These are phyloP conservation scores for Lucinisca nassula DNA, from an alignment of 2,888 invertebrate species.

Conservation along the genomic window DNA sequence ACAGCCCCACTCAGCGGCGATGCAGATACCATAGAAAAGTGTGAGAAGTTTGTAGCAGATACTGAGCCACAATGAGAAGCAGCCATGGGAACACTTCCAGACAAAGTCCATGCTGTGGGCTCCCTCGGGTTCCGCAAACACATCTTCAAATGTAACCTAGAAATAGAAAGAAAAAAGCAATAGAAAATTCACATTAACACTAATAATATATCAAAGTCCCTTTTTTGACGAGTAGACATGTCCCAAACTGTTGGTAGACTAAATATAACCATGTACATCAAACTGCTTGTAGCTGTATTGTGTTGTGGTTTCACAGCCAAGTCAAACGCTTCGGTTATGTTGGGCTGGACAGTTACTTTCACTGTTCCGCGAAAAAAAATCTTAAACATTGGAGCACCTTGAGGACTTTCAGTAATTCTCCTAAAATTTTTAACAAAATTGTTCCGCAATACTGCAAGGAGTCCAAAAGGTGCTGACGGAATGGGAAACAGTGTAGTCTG, in stretches of 20 bases:
- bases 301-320: background rate
- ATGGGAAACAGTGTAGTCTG: no score
- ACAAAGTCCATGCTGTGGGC: constrained; percentile 90
- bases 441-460: no score
- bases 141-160: constrained; percentile 81
- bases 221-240: background rate
- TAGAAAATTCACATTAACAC: background rate
- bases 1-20: constrained; percentile 90
- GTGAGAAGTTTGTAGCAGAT: constrained; percentile 92
- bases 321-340: background rate
- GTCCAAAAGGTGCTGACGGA: no score
- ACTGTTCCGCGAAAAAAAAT: no score
- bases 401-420: no score
- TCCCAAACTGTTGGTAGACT: background rate
- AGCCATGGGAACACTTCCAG: constrained; percentile 91
- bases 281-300: background rate
- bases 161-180: constrained; percentile 22
- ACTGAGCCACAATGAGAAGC: constrained; percentile 91
- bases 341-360: no score
- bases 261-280: background rate
- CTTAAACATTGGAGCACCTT: no score
- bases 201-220: background rate
- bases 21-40: constrained; percentile 91
- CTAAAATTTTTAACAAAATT: no score
- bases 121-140: constrained; percentile 80